phyloP scores from a whole-genome alignment of 2,113 vertebrate species.

The Chunga burmeisteri region DNA sequence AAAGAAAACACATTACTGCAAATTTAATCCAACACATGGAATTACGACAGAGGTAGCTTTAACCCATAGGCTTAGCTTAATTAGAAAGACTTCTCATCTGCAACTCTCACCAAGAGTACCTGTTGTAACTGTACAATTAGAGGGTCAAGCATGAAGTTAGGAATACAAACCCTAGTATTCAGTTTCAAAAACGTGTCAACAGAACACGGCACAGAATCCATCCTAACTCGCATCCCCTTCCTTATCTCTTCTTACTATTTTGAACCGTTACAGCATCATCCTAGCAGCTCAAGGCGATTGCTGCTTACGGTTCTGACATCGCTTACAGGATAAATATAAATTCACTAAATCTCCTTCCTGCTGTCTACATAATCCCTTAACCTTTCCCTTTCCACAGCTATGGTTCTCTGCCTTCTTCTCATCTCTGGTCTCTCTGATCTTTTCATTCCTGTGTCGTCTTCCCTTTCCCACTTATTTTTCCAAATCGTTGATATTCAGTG shows the following conservation, averaged over 20 bases:
- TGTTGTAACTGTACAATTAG: not conserved
- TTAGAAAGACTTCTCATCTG: not conserved
- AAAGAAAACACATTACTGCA: not conserved
- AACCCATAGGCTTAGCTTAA: not conserved
- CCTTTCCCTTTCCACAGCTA: not conserved
- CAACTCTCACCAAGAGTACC: not conserved
- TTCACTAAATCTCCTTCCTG: conserved; percentile 62
- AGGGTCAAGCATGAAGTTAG: not conserved
- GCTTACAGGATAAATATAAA: conserved; percentile 67
- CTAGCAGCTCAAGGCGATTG: not conserved
- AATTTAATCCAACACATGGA: not conserved
- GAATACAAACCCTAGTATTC: not conserved
- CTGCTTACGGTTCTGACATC: conserved; percentile 19
- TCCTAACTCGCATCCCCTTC: not conserved
- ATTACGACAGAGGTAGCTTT: not conserved
- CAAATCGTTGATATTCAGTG: not conserved
- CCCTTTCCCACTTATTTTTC: not conserved
- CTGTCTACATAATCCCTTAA: conserved; percentile 26
- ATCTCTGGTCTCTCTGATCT: not conserved
- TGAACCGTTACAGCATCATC: not conserved
- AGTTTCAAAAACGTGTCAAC: not conserved
- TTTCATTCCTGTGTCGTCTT: not conserved
- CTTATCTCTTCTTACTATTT: not conserved
- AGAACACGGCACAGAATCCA: not conserved
- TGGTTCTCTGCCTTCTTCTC: not conserved